These are phyloP conservation scores for Parapristionchus giblindavisi DNA, from an alignment of 2,888 invertebrate species.

Conservation along the genomic window DNA sequence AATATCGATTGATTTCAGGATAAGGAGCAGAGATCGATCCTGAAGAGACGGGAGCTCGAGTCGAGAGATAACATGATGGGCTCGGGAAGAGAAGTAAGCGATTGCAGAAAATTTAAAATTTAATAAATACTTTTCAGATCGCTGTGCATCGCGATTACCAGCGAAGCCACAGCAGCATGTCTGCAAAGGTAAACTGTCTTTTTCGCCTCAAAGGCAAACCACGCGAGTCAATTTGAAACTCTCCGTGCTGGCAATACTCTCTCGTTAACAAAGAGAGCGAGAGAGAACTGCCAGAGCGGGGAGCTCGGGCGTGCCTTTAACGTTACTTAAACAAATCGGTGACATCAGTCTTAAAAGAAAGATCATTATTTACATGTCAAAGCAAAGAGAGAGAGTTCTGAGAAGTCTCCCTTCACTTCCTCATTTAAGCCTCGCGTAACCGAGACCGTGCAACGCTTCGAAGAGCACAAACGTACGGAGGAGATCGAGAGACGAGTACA, in stretches of 20 bases:
- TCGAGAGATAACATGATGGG: conserved; percentile 58
- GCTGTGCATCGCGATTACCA: conserved; percentile 41
- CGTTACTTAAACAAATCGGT: no score
- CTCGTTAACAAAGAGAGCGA: no score
- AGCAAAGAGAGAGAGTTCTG: no score
- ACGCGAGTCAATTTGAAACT: no score
- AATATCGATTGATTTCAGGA: conserved; percentile 5
- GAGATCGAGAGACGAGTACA: conserved; percentile 69
- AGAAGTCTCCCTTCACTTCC: no score
- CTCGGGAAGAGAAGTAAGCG: conserved; percentile 34
- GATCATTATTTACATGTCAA: no score
- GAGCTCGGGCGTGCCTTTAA: no score
- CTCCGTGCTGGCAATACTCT: no score
- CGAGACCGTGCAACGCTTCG: conserved; percentile 69
- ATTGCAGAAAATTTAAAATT: not conserved
- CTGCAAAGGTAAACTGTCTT: conserved; percentile 39
- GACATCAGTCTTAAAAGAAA: no score
- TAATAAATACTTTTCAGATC: conserved; percentile 6
- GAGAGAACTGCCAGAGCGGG: no score
- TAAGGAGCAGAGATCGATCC: conserved; percentile 57
- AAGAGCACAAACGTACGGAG: conserved; percentile 69
- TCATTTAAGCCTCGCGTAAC: conserved; percentile 65
- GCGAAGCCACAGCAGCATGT: conserved; percentile 42
- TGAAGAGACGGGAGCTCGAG: conserved; percentile 64
- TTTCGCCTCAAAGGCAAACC: no score